Evolutionary conservation across 1,140 invertebrate species (phyloP), one percentile per base, ranked within the genome.

Genomic region (Potamilus streckersoni): DNA sequence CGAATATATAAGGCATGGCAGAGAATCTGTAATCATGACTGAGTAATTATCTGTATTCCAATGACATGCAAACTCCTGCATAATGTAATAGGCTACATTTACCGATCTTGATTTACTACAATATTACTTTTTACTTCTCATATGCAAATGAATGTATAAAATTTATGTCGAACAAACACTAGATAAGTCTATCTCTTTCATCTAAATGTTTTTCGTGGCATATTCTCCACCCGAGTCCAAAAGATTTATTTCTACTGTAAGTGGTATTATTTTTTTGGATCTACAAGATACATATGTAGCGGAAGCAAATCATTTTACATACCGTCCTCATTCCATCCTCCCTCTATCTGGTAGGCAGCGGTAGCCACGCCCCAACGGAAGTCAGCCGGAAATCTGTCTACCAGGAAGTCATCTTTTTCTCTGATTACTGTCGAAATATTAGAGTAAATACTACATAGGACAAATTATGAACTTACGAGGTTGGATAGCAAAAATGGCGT

Each of bases 301-400:
- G 59, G 16, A 14, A 23, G 61, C 14, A 61, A 62, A 23, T 55
- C 0, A 23, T 57, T n/a, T 23, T 71, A 57, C 77, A 23, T 77
- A 90, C 90, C 90, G 72, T 89, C 87, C 67, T 69, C 83, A 68
- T 88, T 86, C 84, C 83, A 89, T 23, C 76, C 84, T 62, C 91
- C 91, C 83, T 91, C 91, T 55, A 90, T 84, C 80, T 91, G 90
- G 78, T 89, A 91, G 12, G 90, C 81, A 0, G 91, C 82, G 8
- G 89, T 90, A 8, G 90, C 90, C 13, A 82, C 80, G 13, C 89
- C 88, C 88, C 89, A 91, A 2, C 81, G 74, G 74, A 91, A 91
- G 15, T 80, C 78, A 16, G 72, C 60, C 55, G 89, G 89, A 74
- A 91, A 91, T 5, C 31, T 75, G 0, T 69, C 81, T 16, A 81